Base-by-base conservation (phyloP, 2,113 vertebrate genomes). In the Piaya cayana region DNA sequence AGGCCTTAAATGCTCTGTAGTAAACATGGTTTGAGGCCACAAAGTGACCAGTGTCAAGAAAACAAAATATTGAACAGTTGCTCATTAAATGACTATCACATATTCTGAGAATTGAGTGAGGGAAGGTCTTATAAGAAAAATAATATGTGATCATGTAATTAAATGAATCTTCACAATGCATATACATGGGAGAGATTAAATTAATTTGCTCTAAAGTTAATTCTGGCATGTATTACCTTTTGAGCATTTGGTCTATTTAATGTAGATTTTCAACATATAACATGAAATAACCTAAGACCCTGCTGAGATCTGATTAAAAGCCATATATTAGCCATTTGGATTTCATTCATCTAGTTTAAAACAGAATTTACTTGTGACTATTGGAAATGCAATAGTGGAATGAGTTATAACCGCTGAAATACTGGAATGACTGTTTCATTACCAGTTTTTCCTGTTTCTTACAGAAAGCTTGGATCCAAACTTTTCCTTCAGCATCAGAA, bases 21-120 rank as follows among this genome's bases (percentile, higher is more conserved):
- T 72, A 90, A 92, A 94, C 39, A 89, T 80, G 63, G 79, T 87
- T 72, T n/a, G 17, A 25, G 21, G 29, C 45, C 58, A 59, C 43
- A 82, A 43, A 82, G 9, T 43, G 30, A 90, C 65, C 27, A 90
- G 58, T 21, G 20, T 36, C 50, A 87, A 72, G 39, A 75, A 87
- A 93, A 86, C 32, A 87, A 76, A 94, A 87, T 58, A 82, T 20
- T 32, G 45, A 93, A 90, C 67, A 92, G 75, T 45, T 93, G 70
- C 27, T 93, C 62, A 80, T 79, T 82, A 94, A 93, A 30, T 71
- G n/a, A 71, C 43, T 76, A 76, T 52, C 65, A 82, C 17, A 52
- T n/a, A 86, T 68, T 58, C 64, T 86, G 32, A 79, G 36, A 78
- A 84, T 3, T 50, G 43, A 91, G 89, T 42, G 26, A 93, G 8